A percentile compares a stretch with the other conserved stretches of the same genome.
Evolutionary conservation across 2,113 vertebrate genomes (phyloP).

Genomic region (Pardalotus punctatus): DNA sequence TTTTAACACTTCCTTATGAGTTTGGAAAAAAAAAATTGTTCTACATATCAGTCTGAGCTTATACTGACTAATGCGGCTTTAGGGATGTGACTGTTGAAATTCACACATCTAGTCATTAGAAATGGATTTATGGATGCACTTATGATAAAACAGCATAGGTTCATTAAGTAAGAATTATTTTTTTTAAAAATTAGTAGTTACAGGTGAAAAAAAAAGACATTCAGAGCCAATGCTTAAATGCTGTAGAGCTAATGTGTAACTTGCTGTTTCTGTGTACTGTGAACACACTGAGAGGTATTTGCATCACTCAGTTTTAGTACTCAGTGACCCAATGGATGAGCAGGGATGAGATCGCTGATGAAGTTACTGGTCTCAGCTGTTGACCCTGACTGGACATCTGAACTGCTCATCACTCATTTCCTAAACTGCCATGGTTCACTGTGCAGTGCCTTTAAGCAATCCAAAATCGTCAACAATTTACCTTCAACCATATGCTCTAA

Average conservation of each 20-base stretch:
- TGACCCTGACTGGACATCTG: background rate
- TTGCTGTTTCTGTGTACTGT: background rate
- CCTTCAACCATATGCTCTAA: background rate
- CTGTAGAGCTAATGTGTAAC: background rate
- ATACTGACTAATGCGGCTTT: conserved; percentile 64
- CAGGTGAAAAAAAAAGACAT: conserved; percentile 28
- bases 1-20: conserved; percentile 68
- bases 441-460: background rate
- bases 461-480: background rate
- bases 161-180: conserved; percentile 45
- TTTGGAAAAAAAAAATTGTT: conserved; percentile 1
- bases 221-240: background rate
- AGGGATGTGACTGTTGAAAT: conserved; percentile 68
- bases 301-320: background rate
- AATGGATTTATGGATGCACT: conserved; percentile 60
- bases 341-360: background rate
- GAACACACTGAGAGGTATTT: background rate
- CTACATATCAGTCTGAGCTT: conserved; percentile 62
- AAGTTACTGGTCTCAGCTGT: background rate
- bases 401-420: background rate
- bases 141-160: conserved; percentile 67
- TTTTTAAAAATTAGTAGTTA: background rate
- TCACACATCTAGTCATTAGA: conserved; percentile 48
- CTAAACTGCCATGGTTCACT: background rate
- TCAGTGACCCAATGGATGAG: background rate